phyloP scores from a whole-genome alignment of 2,113 vertebrate genomes.

The Pterocles burchelli region DNA sequence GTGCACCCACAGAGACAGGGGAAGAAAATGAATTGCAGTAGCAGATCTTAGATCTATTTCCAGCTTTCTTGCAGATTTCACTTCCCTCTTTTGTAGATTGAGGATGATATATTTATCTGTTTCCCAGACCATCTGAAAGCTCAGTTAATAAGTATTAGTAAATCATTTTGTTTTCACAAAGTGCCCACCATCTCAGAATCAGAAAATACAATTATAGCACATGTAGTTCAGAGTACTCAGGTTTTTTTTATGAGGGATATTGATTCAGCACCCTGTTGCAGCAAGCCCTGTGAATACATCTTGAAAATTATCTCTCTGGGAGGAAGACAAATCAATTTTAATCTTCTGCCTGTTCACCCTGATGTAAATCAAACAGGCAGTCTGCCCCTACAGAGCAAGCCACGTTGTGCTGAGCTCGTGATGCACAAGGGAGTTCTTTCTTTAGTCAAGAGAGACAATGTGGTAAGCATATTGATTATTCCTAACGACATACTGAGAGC shows the following conservation, averaged over 20 bases:
- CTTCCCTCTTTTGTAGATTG: not conserved
- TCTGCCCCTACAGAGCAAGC: not conserved
- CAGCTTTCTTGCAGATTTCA: not conserved
- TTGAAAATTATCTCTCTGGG: not conserved
- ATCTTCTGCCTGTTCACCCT: constrained; percentile 34
- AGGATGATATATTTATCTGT: not conserved
- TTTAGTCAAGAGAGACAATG: not conserved
- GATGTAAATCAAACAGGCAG: constrained; percentile 20
- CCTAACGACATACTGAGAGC: not conserved
- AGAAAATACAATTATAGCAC: not conserved
- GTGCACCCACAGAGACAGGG: not conserved
- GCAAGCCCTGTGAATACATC: not conserved
- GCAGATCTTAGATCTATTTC: not conserved
- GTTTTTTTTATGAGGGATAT: not conserved
- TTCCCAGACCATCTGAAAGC: not conserved
- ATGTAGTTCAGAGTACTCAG: not conserved
- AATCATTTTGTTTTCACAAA: constrained; percentile 14
- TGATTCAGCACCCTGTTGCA: constrained; percentile 10
- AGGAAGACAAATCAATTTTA: constrained; percentile 43
- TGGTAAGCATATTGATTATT: constrained; percentile 23
- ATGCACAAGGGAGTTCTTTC: constrained; percentile 25
- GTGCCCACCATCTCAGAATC: not conserved
- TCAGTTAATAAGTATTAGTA: constrained; percentile 4
- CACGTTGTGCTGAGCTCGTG: not conserved
- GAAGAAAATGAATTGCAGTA: not conserved